phyloP scores from a whole-genome alignment of 2,888 invertebrate genomes.

The Mythimna impura region DNA sequence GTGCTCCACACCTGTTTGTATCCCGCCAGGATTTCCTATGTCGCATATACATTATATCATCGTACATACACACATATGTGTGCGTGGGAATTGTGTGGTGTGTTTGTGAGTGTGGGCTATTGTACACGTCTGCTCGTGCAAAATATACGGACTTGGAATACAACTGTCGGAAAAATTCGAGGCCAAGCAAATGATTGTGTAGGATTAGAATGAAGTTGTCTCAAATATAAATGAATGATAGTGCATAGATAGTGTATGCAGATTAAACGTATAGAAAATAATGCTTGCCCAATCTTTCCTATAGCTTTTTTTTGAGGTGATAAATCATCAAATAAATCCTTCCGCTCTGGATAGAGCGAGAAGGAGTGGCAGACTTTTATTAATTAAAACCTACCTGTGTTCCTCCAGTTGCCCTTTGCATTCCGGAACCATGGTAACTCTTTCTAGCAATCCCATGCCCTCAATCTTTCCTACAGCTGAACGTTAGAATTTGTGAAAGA shows the following conservation, averaged over 20 bases:
- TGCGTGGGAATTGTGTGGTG: background rate
- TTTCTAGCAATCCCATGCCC: too few relatives aligned
- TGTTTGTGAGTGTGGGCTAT: background rate
- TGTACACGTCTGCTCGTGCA: conserved; percentile 15
- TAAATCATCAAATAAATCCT: too few relatives aligned
- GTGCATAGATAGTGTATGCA: background rate
- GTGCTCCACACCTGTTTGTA: conserved; percentile 41
- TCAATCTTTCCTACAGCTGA: background rate
- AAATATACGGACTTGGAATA: conserved; percentile 9
- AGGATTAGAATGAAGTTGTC: too few relatives aligned
- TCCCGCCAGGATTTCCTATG: conserved; percentile 33
- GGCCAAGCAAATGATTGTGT: background rate
- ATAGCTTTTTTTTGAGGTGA: too few relatives aligned
- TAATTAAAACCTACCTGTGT: too few relatives aligned
- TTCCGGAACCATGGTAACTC: too few relatives aligned
- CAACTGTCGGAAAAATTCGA: background rate
- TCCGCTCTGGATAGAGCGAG: too few relatives aligned
- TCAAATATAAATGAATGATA: background rate
- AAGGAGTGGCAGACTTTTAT: too few relatives aligned
- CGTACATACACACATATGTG: background rate
- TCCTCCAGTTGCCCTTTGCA: too few relatives aligned
- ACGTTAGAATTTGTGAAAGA: background rate
- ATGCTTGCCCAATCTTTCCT: background rate
- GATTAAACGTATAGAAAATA: background rate
- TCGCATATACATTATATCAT: background rate